Base-by-base conservation (phyloP, 2,797 vertebrate species). In the Geotrypetes seraphini region DNA sequence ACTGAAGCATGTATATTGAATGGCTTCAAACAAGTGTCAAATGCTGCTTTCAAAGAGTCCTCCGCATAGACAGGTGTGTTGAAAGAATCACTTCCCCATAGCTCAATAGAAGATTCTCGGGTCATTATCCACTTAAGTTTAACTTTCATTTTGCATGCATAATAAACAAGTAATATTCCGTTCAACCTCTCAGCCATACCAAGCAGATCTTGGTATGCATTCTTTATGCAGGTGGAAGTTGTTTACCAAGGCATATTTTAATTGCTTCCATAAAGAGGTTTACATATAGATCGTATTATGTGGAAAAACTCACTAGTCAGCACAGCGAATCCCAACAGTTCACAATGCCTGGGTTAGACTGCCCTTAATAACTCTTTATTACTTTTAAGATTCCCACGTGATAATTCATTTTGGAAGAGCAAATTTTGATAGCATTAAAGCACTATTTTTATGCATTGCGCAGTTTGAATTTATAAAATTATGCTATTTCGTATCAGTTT, bases 321-420 rank as follows among this genome's bases (percentile, higher is more conserved):
- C 26, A 37, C 28, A 33, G 30, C 18, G 36, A 48, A 43, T 42
- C 47, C n/a, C 32, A 45, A 30, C 47, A 42, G 52, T 50, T 39
- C 9, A 23, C 43, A 59, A 31, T 57, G 52, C 3, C 23, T 34
- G 53, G 49, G 40, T 63, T 48, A 64, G 53, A 47, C 45, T 50
- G 36, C 47, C 30, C 36, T 52, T 0, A 0, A 32, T 28, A 50
- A 30, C 50, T 60, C 65, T 65, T 69, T n/a, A n/a, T n/a, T n/a
- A 65, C 28, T 30, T 53, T 64, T 61, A 61, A 66, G 63, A 61
- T 28, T 22, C 31, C 20, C 48, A 33, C 52, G 47, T 41, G 25
- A 40, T n/a, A 24, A 9, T 19, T 11, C 23, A 39, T 36, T 40
- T 42, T 45, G 46, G 41, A 42, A 52, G 51, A 33, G n/a, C n/a